Percentiles rank a stretch among this genome's conserved stretches.
phyloP scores from a whole-genome alignment of 2,888 invertebrate species.

The Platynereis dumerilii region DNA sequence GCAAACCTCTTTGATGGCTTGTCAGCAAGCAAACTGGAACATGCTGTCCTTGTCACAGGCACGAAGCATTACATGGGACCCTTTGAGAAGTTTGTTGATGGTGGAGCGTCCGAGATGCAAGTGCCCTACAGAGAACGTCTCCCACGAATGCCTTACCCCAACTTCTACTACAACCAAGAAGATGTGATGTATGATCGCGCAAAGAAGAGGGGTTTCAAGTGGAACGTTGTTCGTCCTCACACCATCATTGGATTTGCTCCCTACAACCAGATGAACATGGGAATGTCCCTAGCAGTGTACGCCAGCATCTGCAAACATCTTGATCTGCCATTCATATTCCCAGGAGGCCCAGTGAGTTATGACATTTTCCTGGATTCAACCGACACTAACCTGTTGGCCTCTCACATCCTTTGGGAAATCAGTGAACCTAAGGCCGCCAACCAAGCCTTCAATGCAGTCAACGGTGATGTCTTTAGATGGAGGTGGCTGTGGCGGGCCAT shows the following conservation, averaged over 20 bases:
- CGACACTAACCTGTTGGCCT: background rate
- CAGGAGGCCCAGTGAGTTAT: background rate
- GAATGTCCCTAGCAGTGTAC: background rate
- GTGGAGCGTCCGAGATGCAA: background rate
- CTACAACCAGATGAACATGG: slow-evolving; percentile 2
- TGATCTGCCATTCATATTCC: background rate
- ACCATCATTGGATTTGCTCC: slow-evolving; percentile 5
- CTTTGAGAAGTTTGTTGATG: background rate
- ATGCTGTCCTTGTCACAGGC: background rate
- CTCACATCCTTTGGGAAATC: background rate
- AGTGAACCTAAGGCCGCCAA: slow-evolving; percentile 2
- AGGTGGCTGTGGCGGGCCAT: background rate
- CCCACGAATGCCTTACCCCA: background rate
- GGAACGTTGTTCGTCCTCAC: background rate
- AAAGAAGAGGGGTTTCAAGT: background rate
- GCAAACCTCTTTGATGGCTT: no score
- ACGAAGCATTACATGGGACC: slow-evolving; percentile 6
- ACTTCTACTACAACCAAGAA: slow-evolving; percentile 1
- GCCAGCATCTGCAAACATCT: background rate
- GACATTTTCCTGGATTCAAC: background rate
- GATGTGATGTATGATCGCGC: background rate
- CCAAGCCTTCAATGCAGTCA: background rate
- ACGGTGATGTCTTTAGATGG: background rate
- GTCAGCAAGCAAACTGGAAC: background rate
- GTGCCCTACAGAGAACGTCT: background rate